These are phyloP conservation scores for Nematopogon swammerdamellus DNA, from an alignment of 2,888 invertebrate species.

Conservation along the genomic window DNA sequence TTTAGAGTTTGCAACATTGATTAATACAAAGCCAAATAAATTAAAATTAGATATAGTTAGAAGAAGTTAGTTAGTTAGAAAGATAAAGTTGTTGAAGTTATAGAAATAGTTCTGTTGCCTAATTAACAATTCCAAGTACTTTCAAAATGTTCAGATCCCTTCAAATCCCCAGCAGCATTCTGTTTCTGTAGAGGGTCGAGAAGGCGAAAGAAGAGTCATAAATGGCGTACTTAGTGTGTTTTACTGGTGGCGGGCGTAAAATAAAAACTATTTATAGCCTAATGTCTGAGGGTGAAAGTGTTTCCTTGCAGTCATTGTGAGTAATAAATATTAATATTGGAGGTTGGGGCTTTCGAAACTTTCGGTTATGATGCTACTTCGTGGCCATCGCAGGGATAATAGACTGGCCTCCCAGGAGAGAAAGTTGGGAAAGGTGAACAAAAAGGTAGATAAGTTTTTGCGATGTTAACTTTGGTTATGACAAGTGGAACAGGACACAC, in stretches of 20 bases:
- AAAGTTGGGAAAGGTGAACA: background rate
- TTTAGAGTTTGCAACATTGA: too few relatives aligned
- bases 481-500: too few relatives aligned
- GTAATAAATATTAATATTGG: constrained; percentile 47
- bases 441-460: too few relatives aligned
- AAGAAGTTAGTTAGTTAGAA: too few relatives aligned
- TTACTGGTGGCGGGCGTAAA: constrained; percentile 42
- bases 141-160: too few relatives aligned
- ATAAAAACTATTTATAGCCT: constrained; percentile 41
- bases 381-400: constrained; percentile 12
- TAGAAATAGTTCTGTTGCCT: too few relatives aligned
- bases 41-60: too few relatives aligned
- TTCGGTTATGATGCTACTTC: constrained; percentile 27
- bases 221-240: constrained; percentile 24
- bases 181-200: background rate
- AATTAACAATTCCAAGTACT: too few relatives aligned
- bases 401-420: background rate
- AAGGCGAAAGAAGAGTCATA: background rate
- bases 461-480: too few relatives aligned
- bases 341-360: constrained; percentile 21
- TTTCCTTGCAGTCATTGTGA: constrained; percentile 27
- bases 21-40: too few relatives aligned
- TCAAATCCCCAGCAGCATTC: background rate
- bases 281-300: constrained; percentile 23
- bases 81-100: too few relatives aligned